These are phyloP conservation scores for Nothura maculosa DNA, from an alignment of 2,797 vertebrate species.

Conservation along the genomic window DNA sequence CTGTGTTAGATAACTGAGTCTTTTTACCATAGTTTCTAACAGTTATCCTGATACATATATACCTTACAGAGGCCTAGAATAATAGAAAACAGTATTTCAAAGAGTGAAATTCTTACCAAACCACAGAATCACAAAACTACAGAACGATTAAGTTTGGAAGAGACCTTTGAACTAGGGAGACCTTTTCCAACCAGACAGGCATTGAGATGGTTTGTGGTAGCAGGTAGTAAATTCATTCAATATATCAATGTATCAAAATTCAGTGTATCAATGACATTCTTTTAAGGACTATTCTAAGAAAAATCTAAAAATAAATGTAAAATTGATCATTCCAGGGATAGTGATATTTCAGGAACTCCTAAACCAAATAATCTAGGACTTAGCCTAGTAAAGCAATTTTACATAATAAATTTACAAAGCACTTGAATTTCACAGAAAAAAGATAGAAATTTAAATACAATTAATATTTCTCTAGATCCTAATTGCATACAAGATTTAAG, in stretches of 20 bases:
- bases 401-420: not conserved
- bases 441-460: not conserved
- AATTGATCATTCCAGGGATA: not conserved
- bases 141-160: too few relatives aligned
- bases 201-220: not conserved
- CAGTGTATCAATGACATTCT: rapidly evolving
- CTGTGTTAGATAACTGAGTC: not conserved
- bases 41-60: not conserved
- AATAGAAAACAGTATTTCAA: not conserved
- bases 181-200: too few relatives aligned
- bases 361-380: not conserved
- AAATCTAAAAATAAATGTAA: not conserved
- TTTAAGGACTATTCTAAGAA: not conserved
- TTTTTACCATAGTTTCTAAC: not conserved
- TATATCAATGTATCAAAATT: rapidly evolving
- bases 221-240: not conserved
- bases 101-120: not conserved
- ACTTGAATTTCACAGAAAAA: not conserved
- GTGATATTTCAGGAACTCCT: not conserved
- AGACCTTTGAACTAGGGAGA: too few relatives aligned
- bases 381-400: not conserved
- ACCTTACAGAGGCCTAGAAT: not conserved
- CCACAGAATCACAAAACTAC: too few relatives aligned
- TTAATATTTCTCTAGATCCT: not conserved
- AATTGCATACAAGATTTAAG: not conserved